Base-by-base conservation (phyloP, 2,797 vertebrate genomes). In the Pseudochromis fuscus region DNA sequence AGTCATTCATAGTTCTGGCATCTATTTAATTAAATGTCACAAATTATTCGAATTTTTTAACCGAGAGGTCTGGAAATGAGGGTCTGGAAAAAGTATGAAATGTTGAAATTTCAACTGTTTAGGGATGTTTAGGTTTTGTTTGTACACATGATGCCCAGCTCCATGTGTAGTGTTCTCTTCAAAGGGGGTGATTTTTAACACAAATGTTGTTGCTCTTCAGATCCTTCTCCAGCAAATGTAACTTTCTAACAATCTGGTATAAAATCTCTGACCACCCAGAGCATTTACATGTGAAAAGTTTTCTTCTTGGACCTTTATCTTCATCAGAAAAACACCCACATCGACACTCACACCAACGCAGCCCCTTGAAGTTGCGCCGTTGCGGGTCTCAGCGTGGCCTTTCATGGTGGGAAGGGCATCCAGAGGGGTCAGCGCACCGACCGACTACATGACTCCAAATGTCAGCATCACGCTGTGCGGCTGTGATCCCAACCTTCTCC, bases 261-360 rank as follows among this genome's bases (percentile, higher is more conserved):
- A 58, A 67, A 60, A 28, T 35, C 50, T 77, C 71, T 45, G 61
- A 57, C 57, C 62, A 33, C 5, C 9, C 9, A 7, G 12, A 33
- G 33, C 3, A 58, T 79, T 79, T 82, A 58, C 45, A 72, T 50
- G n/a, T 67, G 44, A 64, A 76, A 53, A 68, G 61, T 19, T 44
- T 55, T 69, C 27, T 33, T 67, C 72, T 25, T 50, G 35, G 27
- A 65, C 37, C 57, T 42, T 28, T 19, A 53, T 58, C 68, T 50
- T 72, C 30, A 62, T 60, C 21, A 65, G 45, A 77, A 63, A 48
- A 16, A 51, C 42, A 0, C 33, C 61, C 53, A 77, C 67, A 70
- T 37, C 48, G 24, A 2, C 25, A 0, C 64, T 50, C 63, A 59
- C 57, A 64, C 60, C 49, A 49, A 38, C 48, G 46, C 53, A 71